Evolutionary conservation across 2,888 invertebrate species (phyloP), one percentile per base, ranked within the genome.

Genomic region (Drosophila setosimentum): DNA sequence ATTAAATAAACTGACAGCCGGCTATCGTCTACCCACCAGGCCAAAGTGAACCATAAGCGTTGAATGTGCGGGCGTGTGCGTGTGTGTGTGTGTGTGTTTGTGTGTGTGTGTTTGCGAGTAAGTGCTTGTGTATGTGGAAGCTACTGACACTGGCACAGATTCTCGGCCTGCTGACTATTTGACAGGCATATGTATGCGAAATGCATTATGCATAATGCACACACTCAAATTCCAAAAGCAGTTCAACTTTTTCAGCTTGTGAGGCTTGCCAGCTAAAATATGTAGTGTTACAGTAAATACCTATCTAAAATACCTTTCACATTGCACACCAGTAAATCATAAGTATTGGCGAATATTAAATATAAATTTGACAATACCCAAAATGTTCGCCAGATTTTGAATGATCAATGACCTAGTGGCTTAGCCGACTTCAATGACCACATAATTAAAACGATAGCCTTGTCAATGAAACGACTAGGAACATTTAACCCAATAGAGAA

Each of bases 1-100:
- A 84, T 84, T 87, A 82, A 87, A 87, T 83, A 83, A 85, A 87
- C 84, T 87, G 87, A 87, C 87, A 85, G 87, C 50, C 73, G 71
- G 55, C 79, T 75, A 78, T 75, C 71, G 67, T 65, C 69, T 67
- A 50, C 68, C 71, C 59, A 62, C 48, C 53, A 58, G 45, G 54
- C 63, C 10, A 35, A 40, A 76, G 77, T 64, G 45, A 77, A 68
- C 55, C 66, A 74, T 79, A 74, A 74, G 21, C 58, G 49, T 24
- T 21, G 37, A 54, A 32, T 30, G 24, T 61, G 54, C 18, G 18
- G 35, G 30, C 5, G 32, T 3, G 11, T 24, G 27, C 5, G 32
- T 2, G 16, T 18, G 27, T 13, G 21, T 32, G 18, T 42, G 33
- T 37, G 21, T 53, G 30, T 48, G 11, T 45, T 27, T 35, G 24